Base-by-base conservation (phyloP, 2,888 invertebrate genomes). In the Bugulina stolonifera region DNA sequence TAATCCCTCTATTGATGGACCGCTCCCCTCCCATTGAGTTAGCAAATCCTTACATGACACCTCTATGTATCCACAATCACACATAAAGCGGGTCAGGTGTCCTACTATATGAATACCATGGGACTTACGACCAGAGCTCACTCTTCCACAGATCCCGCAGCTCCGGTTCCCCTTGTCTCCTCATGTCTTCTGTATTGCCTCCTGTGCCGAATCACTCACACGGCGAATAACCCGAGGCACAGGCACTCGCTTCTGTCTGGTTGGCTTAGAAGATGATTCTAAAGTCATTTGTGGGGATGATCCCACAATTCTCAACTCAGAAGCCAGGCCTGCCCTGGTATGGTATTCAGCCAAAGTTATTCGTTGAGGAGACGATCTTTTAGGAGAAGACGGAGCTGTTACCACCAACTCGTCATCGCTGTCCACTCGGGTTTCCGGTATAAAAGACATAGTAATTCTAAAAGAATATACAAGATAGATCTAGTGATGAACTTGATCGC, bases 401-500 rank as follows among this genome's bases (percentile, higher is more conserved):
- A 57, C 57, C 57, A 57, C n/a, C 57, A 25, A 5, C 57, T 57
- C 57, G n/a, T 57, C 57, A 5, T 57, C 57, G 57, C 57, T 57
- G 57, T 23, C n/a, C n/a, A 5, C 57, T 5, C n/a, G 23, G n/a
- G 23, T 57, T 23, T 57, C 57, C 57, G n/a, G n/a, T 23, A 57
- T 23, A 57, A 18, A 18, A 18, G 57, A 57, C 57, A 52, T 52
- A n/a, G 43, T 10, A 5, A 25, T 57, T 23, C 57, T 22, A 27
- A 5, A 57, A 57, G n/a, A n/a, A n/a, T n/a, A n/a, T 23, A 23
- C 23, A 25, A 57, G n/a, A 57, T 10, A 5, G 18, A 43, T 43
- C 57, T 57, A 57, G 57, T 25, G 57, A 57, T 57, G 27, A 57
- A 25, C 57, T 57, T 5, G 57, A 57, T 57, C 27, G 23, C 14